phyloP scores from a whole-genome alignment of 2,113 vertebrate genomes.

The Limnothrissa miodon region DNA sequence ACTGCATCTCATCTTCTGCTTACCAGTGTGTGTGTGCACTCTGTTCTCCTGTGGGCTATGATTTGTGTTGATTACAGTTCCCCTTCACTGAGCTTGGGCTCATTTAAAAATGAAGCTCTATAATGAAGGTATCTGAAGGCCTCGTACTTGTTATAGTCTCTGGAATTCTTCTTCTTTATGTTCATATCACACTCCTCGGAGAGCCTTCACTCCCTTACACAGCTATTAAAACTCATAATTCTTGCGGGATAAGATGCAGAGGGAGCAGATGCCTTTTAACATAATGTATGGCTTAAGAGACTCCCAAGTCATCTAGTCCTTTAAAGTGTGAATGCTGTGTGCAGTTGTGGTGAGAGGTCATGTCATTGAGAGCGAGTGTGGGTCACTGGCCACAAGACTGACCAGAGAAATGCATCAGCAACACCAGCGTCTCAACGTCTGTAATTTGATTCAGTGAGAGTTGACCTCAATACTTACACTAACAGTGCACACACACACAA shows the following conservation, averaged over 20 bases:
- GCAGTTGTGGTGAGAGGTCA: neutral
- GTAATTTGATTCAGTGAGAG: neutral
- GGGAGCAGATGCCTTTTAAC: neutral
- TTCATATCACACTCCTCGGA: neutral
- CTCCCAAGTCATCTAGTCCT: too few species aligned
- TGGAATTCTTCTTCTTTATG: neutral
- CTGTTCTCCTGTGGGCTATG: neutral
- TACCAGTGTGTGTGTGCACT: neutral
- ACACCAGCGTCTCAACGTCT: neutral
- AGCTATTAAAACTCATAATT: neutral
- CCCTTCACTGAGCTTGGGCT: neutral
- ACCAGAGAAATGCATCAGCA: neutral
- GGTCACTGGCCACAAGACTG: neutral
- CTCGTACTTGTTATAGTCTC: neutral
- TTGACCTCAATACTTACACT: neutral
- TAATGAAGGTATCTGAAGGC: neutral
- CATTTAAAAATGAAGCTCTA: neutral
- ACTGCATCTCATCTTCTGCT: neutral
- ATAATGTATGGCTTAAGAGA: neutral
- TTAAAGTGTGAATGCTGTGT: neutral
- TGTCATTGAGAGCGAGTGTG: neutral
- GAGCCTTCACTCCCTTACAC: neutral
- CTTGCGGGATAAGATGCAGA: too few species aligned
- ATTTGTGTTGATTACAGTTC: conserved; percentile 5
- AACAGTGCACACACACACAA: neutral